Percentiles rank a stretch among this genome's conserved stretches.
phyloP scores from a whole-genome alignment of 1,140 invertebrate species.

The Coenobita brevimanus region DNA sequence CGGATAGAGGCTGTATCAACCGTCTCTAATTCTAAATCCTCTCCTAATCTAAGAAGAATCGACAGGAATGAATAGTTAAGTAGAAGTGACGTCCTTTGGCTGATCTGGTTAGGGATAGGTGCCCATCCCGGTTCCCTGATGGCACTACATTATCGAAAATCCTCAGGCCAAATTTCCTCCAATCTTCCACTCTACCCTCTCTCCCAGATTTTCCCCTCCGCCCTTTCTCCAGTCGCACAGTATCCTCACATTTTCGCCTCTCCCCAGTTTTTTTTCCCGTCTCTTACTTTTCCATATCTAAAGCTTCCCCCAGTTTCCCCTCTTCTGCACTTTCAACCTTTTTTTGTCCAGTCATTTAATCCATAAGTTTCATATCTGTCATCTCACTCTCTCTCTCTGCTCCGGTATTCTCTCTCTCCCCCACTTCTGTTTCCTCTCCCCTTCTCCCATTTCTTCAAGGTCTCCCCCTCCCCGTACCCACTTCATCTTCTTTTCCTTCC shows the following conservation, averaged over 20 bases:
- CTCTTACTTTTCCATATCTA: too few species aligned
- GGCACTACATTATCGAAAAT: too few species aligned
- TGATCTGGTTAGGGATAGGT: too few species aligned
- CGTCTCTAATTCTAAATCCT: too few species aligned
- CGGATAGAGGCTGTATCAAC: too few species aligned
- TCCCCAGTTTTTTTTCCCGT: too few species aligned
- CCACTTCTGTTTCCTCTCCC: not conserved
- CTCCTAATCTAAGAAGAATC: too few species aligned
- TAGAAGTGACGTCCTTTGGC: too few species aligned
- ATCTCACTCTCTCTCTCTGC: not conserved
- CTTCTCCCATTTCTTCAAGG: not conserved
- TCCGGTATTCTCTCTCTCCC: not conserved
- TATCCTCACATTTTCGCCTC: too few species aligned
- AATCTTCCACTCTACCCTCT: not conserved
- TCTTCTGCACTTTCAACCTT: not conserved
- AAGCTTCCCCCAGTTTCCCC: not conserved
- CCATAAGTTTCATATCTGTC: not conserved
- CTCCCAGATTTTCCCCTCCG: not conserved
- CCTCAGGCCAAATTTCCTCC: not conserved
- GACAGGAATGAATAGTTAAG: too few species aligned
- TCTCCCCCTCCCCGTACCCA: not conserved
- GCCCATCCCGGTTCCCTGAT: too few species aligned
- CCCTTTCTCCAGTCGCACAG: not conserved
- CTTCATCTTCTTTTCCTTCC: not conserved
- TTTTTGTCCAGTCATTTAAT: too few species aligned